phyloP scores from a whole-genome alignment of 1,140 invertebrate genomes.

The Bombus huntii region DNA sequence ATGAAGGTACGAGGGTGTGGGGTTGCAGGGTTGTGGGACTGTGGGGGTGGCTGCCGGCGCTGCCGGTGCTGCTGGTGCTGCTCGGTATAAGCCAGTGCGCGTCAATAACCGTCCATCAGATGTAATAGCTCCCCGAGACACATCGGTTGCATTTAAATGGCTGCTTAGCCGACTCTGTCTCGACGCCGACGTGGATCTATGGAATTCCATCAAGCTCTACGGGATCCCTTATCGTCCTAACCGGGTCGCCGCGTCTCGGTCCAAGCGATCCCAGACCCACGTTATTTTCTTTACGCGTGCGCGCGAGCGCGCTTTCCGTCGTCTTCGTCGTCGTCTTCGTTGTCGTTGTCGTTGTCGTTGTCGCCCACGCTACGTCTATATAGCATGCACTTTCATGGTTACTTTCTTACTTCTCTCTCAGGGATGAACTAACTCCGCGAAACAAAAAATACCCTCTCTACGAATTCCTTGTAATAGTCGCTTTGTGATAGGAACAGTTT shows the following conservation, averaged over 20 bases:
- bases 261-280: constrained; percentile 62
- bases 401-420: constrained; percentile 27
- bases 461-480: neutral
- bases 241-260: constrained; percentile 77
- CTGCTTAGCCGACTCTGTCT: constrained; percentile 83
- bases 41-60: constrained; percentile 42
- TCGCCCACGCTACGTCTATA: neutral
- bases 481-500: too few species aligned
- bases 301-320: neutral
- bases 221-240: constrained; percentile 81
- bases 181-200: constrained; percentile 83
- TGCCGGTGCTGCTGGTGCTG: constrained; percentile 55
- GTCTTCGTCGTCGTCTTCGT: neutral
- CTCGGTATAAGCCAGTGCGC: constrained; percentile 80
- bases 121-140: constrained; percentile 83
- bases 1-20: constrained; percentile 29
- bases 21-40: constrained; percentile 56
- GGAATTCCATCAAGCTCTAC: constrained; percentile 83
- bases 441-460: neutral
- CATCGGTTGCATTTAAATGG: constrained; percentile 84
- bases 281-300: constrained; percentile 65
- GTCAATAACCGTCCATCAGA: constrained; percentile 83
- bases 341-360: neutral
- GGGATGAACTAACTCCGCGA: neutral
- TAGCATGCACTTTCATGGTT: constrained; percentile 56